These are phyloP conservation scores for Galaxea fascicularis DNA, from an alignment of 92 coral and sea anemone species.

Conservation along the genomic window DNA sequence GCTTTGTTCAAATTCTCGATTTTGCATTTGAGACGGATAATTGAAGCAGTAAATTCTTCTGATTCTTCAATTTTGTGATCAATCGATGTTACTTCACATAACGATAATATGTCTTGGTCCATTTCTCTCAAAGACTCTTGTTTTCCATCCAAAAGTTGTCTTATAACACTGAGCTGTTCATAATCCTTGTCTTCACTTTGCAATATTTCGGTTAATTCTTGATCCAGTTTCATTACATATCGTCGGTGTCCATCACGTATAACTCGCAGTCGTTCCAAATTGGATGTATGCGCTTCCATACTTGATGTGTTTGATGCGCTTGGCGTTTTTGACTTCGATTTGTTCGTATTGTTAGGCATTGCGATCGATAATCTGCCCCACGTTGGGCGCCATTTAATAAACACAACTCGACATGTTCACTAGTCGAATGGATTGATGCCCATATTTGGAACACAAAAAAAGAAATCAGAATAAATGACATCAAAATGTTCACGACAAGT, in stretches of 20 bases:
- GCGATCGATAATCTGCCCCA: neutral
- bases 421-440: too few relatives aligned
- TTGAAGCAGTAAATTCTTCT: conserved; percentile 30
- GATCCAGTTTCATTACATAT: conserved; percentile 8
- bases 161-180: conserved; percentile 1
- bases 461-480: too few relatives aligned
- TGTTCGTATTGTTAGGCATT: neutral
- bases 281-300: neutral
- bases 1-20: conserved; percentile 16
- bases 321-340: neutral
- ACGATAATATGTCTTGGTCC: conserved; percentile 41
- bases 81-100: conserved; percentile 46
- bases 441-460: too few relatives aligned
- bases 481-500: too few relatives aligned
- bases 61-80: conserved; percentile 48
- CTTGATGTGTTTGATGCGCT: neutral
- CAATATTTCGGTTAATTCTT: conserved; percentile 18
- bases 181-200: neutral
- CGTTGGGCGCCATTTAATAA: conserved; percentile 25
- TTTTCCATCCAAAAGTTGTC: conserved; percentile 12
- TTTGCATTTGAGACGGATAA: conserved; percentile 19
- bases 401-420: too few relatives aligned
- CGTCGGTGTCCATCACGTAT: conserved; percentile 14
- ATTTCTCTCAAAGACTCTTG: neutral
- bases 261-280: conserved; percentile 5